Evolutionary conservation across 2,797 vertebrate genomes (phyloP), one percentile per base, ranked within the genome.

Genomic region (Cheirogaleus major): DNA sequence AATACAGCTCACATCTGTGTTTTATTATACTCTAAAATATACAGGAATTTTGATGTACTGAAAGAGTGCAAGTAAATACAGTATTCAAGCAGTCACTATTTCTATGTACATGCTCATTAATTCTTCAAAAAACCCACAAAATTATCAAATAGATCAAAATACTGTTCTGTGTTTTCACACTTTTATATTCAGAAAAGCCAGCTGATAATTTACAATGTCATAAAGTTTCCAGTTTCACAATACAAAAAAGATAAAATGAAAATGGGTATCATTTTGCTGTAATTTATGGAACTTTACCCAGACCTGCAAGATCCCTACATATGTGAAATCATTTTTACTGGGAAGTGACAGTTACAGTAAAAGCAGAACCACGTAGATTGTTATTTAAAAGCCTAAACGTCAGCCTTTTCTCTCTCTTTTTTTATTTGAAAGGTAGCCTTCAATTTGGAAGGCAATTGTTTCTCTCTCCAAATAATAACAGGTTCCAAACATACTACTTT

Each of bases 21-120:
- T 99, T 99, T 99, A 99, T 99, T 99, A 99, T 98, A 98, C 98
- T 99, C 99, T 99, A 99, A 99, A 99, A 99, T 99, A 99, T 99
- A 99, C 99, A 99, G 99, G 99, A 99, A 99, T 99, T 99, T 99
- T 98, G 98, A 99, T 99, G 99, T 99, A 99, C 99, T 99, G 99
- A 99, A 99, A 99, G 99, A 99, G 99, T 99, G 99, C 99, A 99
- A 98, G 99, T 99, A 99, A 99, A 98, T 99, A 98, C 99, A 99
- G 99, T 99, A 99, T 99, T 99, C 99, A 99, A 99, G 99, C 99
- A 99, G 99, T 99, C 98, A 98, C 99, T 99, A 99, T 99, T 99
- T 98, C 99, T 99, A 99, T 99, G 98, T 99, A 99, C 99, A 99
- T 99, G 99, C 99, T 99, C 98, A 98, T 99, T 99, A 99, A 98